Percentiles rank a stretch among this genome's conserved stretches.
These are phyloP conservation scores for Plumapathes pennacea DNA, from an alignment of 92 coral and sea anemone species.

Conservation along the genomic window DNA sequence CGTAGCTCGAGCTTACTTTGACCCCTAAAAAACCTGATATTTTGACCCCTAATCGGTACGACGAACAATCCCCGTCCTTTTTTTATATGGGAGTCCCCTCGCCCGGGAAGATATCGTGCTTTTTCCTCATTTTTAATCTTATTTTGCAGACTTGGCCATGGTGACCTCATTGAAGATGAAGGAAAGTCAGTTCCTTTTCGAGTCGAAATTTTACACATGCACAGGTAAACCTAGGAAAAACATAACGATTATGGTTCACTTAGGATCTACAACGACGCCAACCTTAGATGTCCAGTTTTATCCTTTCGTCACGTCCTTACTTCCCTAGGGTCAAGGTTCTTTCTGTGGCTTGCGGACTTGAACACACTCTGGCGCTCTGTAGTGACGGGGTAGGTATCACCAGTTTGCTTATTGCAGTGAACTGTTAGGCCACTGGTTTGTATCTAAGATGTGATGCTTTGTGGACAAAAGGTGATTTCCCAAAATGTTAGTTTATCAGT, in stretches of 20 bases:
- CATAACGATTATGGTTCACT: too few relatives aligned
- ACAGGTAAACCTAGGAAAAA: constrained; percentile 62
- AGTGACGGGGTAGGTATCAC: constrained; percentile 95
- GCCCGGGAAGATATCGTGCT: too few relatives aligned
- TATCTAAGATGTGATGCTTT: not conserved
- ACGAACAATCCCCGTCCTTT: too few relatives aligned
- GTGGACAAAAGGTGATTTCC: not conserved
- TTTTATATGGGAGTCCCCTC: not conserved
- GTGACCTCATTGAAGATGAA: constrained; percentile 95
- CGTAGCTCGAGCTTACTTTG: too few relatives aligned
- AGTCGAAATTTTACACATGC: constrained; percentile 98
- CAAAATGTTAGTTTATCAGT: not conserved
- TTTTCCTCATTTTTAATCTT: not conserved
- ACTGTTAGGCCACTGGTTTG: not conserved
- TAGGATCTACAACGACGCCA: too few relatives aligned
- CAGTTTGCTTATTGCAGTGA: too few relatives aligned
- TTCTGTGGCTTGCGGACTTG: constrained; percentile 95
- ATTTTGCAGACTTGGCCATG: constrained; percentile 88
- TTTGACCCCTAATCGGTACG: too few relatives aligned
- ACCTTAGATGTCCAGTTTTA: too few relatives aligned
- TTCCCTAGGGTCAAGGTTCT: constrained; percentile 82
- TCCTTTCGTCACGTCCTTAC: too few relatives aligned
- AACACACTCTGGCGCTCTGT: constrained; percentile 89
- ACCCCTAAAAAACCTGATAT: too few relatives aligned
- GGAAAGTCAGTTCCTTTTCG: constrained; percentile 89